A percentile compares a stretch with the other conserved stretches of the same genome.
Conservation (phyloP, 1,140 invertebrate genomes). For the Antheraea mylitta region DNA sequence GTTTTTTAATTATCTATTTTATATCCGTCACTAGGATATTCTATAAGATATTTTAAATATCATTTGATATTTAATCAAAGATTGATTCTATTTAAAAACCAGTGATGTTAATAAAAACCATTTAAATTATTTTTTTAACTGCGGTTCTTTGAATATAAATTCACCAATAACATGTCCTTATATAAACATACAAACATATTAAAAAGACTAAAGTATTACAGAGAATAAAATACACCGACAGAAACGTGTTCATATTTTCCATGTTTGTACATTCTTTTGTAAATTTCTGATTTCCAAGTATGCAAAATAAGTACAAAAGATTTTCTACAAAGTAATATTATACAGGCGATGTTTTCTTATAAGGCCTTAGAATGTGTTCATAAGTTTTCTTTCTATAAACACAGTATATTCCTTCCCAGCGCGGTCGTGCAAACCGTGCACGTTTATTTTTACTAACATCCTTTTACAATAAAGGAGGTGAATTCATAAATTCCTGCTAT, state of each 20-base stretch:
- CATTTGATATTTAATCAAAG: no score
- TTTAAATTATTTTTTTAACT: no score
- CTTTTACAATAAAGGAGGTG: conserved; percentile 15
- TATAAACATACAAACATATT: no score
- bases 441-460: conserved; percentile 21
- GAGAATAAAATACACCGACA: background rate
- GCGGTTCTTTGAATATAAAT: no score
- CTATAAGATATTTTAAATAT: no score
- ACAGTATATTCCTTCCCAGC: conserved; percentile 18
- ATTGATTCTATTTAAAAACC: no score
- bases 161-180: no score
- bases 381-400: conserved; percentile 26
- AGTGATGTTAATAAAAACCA: no score
- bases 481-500: conserved; percentile 11
- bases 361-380: background rate
- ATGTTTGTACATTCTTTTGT: background rate
- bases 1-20: no score
- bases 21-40: no score
- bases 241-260: background rate
- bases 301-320: background rate
- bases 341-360: conserved; percentile 8
- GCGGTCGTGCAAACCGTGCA: conserved; percentile 2
- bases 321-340: conserved; percentile 10
- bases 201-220: background rate
- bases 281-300: background rate